Base-by-base conservation (phyloP, 2,888 invertebrate species). In the Hydrotaea diabolus region DNA sequence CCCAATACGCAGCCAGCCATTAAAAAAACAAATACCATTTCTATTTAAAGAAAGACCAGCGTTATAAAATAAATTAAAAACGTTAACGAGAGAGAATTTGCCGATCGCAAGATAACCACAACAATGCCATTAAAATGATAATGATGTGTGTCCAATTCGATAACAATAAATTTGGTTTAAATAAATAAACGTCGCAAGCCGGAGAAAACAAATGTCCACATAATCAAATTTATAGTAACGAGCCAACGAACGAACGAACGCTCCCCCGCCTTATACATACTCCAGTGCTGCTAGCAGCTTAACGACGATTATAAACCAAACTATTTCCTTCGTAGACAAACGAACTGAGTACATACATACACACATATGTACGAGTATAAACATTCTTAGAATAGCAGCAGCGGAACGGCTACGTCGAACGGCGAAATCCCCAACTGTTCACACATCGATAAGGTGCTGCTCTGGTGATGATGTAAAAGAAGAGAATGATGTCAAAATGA, bases 401-500 rank as follows among this genome's bases (percentile, higher is more conserved):
- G 21, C 19, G 13, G n/a, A n/a, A n/a, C n/a, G n/a, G n/a, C n/a
- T n/a, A n/a, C n/a, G n/a, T n/a, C n/a, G n/a, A n/a, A n/a, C 19
- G 21, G 5, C 55, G 21, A 55, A 19, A 55, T 55, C 19, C 5
- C 55, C 21, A 55, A 21, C 55, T 55, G 19, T 55, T 53, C 9
- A 23, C 8, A n/a, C 49, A 13, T n/a, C 8, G 53, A 53, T 53
- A 53, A 53, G 53, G 8, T 46, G 36, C 39, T n/a, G 49, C 49
- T 4, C n/a, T n/a, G 19, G 9, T 19, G 55, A 55, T 55, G 55
- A 9, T 55, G 55, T 55, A 55, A 55, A 21, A 21, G 21, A 55
- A 55, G 55, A 55, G 55, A 55, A 55, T 55, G 7, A 55, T 55
- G 55, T 55, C 55, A 21, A 55, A 55, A 55, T 17, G 55, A 55